Conservation (phyloP, 2,797 vertebrate species). For the Poeciliopsis presidionis region DNA sequence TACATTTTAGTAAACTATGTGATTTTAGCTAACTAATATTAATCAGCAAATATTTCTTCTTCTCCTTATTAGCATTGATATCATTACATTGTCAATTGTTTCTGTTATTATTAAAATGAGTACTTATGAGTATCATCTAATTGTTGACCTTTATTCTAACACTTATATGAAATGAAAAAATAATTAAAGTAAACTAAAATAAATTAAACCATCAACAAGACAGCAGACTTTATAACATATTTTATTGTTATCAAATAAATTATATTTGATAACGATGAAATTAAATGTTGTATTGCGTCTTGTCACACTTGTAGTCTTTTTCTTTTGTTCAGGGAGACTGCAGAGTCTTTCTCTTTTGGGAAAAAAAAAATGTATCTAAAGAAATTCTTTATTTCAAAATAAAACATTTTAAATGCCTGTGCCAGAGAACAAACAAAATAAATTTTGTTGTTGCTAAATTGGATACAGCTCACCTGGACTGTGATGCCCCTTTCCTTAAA, state of each 20-base stretch:
- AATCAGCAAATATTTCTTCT: neutral
- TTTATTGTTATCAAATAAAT: neutral
- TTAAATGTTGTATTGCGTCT: neutral
- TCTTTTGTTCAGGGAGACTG: too few relatives aligned
- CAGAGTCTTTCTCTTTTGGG: too few relatives aligned
- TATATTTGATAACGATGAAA: too few relatives aligned
- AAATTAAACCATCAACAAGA: neutral
- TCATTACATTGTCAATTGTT: neutral
- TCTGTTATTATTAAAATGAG: neutral
- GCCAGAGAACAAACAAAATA: neutral
- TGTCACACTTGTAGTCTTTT: neutral
- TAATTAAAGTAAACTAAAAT: neutral
- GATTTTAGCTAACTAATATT: neutral
- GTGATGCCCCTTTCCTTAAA: neutral
- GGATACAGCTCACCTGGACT: neutral
- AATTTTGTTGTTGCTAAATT: neutral
- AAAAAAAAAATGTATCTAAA: neutral
- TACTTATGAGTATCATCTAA: neutral
- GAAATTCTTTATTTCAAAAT: neutral
- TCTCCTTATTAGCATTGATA: neutral
- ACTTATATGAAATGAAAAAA: neutral
- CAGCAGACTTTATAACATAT: neutral
- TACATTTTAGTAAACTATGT: neutral
- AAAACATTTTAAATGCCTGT: neutral
- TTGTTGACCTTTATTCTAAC: neutral